These are phyloP conservation scores for Leptinotarsa lineolata DNA, from an alignment of 1,140 invertebrate species.

Conservation along the genomic window DNA sequence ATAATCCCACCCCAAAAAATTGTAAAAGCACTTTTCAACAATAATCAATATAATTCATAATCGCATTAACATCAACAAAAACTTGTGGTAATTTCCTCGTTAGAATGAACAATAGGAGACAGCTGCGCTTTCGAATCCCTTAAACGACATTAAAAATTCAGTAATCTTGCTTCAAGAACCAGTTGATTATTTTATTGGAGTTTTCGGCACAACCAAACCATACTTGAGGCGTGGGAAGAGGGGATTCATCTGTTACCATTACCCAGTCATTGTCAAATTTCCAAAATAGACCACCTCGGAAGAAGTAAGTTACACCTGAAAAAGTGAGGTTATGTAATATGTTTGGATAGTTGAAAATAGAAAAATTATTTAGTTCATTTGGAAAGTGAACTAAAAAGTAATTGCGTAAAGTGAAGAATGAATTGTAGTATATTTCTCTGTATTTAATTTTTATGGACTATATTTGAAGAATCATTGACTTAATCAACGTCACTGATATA, in stretches of 20 bases:
- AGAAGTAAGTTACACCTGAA: slow-evolving; percentile 66
- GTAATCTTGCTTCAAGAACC: slow-evolving; percentile 1
- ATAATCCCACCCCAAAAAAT: no score
- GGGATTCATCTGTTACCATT: slow-evolving; percentile 56
- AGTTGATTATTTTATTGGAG: slow-evolving; percentile 27
- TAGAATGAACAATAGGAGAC: no score
- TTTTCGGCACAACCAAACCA: slow-evolving; percentile 63
- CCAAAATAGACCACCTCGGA: slow-evolving; percentile 67
- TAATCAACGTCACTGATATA: no score
- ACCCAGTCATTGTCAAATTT: slow-evolving; percentile 64
- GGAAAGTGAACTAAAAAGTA: no score
- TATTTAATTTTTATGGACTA: background rate
- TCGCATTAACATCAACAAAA: no score
- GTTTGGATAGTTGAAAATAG: background rate
- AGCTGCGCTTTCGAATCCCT: no score
- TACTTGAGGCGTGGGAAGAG: slow-evolving; percentile 61
- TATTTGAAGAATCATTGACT: no score
- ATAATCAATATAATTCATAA: no score
- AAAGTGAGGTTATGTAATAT: slow-evolving; percentile 25
- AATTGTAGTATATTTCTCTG: background rate
- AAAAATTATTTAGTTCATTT: no score
- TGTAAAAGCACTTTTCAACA: no score
- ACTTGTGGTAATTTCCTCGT: no score
- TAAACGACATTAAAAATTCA: background rate
- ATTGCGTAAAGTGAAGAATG: background rate